A percentile compares a stretch with the other conserved stretches of the same genome.
These are phyloP conservation scores for Rhinella marina DNA, from an alignment of 2,797 vertebrate genomes.

Conservation along the genomic window DNA sequence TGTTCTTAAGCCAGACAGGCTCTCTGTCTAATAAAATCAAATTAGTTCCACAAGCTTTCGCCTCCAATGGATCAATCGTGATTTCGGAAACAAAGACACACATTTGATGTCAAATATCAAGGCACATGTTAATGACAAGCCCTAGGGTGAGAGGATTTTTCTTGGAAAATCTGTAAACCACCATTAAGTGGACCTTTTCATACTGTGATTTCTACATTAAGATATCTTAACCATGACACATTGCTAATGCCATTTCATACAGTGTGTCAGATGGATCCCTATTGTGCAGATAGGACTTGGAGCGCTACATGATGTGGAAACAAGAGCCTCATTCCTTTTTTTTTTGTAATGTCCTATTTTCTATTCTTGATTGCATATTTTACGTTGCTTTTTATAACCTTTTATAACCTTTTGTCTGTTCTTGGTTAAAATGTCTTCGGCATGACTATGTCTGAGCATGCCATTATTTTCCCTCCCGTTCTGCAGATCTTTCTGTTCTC, in stretches of 20 bases:
- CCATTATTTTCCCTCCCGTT: conserved; percentile 39
- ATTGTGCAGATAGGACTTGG: neutral
- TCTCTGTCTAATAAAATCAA: conserved; percentile 49
- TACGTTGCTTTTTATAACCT: conserved; percentile 34
- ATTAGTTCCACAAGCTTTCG: conserved; percentile 34
- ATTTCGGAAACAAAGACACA: conserved; percentile 35
- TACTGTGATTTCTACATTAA: neutral
- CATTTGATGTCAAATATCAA: conserved; percentile 30
- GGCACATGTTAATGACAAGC: conserved; percentile 10
- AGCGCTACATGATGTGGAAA: neutral
- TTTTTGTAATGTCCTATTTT: neutral
- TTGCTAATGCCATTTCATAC: neutral
- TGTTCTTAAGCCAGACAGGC: conserved; percentile 25
- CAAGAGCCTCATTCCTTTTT: neutral
- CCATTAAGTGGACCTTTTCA: neutral
- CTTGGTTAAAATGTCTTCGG: conserved; percentile 52
- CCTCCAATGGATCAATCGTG: conserved; percentile 26
- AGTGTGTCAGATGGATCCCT: neutral
- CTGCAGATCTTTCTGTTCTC: conserved; percentile 3
- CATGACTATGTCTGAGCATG: conserved; percentile 50
- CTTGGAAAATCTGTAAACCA: neutral
- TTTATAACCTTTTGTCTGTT: conserved; percentile 49
- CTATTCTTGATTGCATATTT: neutral
- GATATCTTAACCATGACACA: neutral
- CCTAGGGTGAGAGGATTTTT: neutral